Evolutionary conservation across 2,888 invertebrate species (phyloP), one percentile per base, ranked within the genome.

Genomic region (Hemicrepidius hirtus): DNA sequence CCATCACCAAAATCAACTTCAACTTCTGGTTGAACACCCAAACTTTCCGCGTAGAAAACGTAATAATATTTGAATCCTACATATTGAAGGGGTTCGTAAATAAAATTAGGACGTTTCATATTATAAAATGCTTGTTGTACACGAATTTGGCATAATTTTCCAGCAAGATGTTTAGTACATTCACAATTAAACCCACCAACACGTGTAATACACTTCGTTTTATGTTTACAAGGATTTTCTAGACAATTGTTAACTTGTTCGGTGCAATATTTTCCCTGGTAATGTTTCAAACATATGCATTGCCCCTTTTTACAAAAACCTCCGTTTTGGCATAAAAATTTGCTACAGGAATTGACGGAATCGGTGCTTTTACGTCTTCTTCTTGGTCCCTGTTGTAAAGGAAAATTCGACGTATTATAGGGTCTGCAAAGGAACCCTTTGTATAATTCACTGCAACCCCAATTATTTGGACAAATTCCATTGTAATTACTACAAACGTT

Each of bases 1-100:
- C 68, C 68, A 59, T 68, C 59, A 18, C 68, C 68, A 59, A 68
- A 68, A 35, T 59, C 21, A 12, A 68, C 20, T 46, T 24, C 24
- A 9, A 24, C 24, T 44, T 37, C 49, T 20, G 68, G 59, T 12
- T 24, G 21, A 2, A 7, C 0, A 9, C 68, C 68, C 16, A 59
- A 4, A 3, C n/a, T 4, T 12, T 12, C 0, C 0, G 46, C n/a
- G 20, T 46, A 7, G 12, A 68, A 57, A 0, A 68, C 16, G 21
- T 55, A 68, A 35, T 57, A 46, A 46, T 44, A 59, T 4, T 46
- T 6, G 9, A 44, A 18, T 7, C 20, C 16, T 2, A 12, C 57
- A 13, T 59, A 68, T 21, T 59, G 68, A 5, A 68, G 32, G 2
- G 59, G 32, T 4, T 46, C 46, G 35, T 32, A 59, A 5, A 68